phyloP scores from a whole-genome alignment of 2,888 invertebrate genomes.

The Lasioglossum lativentre region DNA sequence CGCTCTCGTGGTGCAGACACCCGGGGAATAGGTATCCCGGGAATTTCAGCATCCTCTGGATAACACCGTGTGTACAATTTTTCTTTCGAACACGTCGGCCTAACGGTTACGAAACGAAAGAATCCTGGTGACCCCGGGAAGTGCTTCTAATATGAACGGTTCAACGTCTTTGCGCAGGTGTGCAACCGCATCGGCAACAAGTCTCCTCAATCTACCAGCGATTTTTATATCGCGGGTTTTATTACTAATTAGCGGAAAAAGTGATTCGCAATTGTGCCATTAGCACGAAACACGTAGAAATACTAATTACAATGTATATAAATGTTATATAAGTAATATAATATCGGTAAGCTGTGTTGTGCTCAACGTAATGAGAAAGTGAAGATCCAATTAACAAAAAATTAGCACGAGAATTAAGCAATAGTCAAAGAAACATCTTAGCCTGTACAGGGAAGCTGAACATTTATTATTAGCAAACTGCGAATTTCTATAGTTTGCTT shows the following conservation, averaged over 20 bases:
- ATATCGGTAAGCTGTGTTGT: background rate
- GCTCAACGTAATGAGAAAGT: background rate
- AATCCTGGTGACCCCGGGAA: background rate
- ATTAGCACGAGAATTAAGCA: background rate
- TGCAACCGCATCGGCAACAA: background rate
- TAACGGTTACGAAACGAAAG: constrained; percentile 35
- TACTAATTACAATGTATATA: background rate
- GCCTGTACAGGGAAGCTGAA: background rate
- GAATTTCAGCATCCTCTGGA: constrained; percentile 46
- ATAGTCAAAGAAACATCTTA: background rate
- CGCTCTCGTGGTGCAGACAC: background rate
- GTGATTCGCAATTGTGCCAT: background rate
- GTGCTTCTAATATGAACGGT: constrained; percentile 18
- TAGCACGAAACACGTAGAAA: background rate
- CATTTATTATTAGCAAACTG: background rate
- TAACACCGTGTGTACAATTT: constrained; percentile 13
- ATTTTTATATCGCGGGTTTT: background rate
- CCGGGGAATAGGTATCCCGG: constrained; percentile 13
- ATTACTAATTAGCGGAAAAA: background rate
- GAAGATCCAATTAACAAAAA: background rate
- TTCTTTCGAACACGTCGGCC: constrained; percentile 13
- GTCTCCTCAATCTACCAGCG: background rate
- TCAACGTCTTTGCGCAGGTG: background rate
- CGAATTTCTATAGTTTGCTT: too few species aligned
- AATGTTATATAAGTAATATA: background rate